These are phyloP conservation scores for Columbina picui DNA, from an alignment of 2,113 vertebrate genomes.

Conservation along the genomic window DNA sequence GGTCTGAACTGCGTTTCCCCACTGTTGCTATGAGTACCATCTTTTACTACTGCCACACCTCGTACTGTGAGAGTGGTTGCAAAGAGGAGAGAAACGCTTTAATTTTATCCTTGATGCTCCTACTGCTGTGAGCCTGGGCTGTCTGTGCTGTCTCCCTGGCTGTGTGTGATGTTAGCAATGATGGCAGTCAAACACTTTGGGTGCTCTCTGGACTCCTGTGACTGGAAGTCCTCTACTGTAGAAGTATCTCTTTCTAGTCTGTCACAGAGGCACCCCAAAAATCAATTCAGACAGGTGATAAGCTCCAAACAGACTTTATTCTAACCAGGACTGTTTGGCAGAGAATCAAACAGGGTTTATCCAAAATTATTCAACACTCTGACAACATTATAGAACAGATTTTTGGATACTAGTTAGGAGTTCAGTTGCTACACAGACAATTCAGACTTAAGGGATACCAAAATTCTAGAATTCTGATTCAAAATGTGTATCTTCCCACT, in stretches of 20 bases:
- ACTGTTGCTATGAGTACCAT: fast-evolving
- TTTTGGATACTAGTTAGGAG: too few relatives aligned
- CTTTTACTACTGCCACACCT: neutral
- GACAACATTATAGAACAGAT: too few relatives aligned
- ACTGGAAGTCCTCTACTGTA: neutral
- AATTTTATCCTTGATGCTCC: neutral
- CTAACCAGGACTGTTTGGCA: too few relatives aligned
- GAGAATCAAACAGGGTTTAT: too few relatives aligned
- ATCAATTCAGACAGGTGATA: too few relatives aligned
- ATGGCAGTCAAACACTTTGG: neutral
- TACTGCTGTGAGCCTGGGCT: neutral
- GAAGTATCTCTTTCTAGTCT: neutral
- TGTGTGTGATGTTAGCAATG: neutral
- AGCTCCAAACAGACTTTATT: too few relatives aligned
- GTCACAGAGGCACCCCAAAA: too few relatives aligned
- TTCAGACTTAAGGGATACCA: too few relatives aligned
- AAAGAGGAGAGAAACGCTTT: neutral
- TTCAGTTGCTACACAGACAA: too few relatives aligned
- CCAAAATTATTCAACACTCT: too few relatives aligned
- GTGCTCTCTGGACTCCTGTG: neutral
- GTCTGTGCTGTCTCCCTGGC: neutral
- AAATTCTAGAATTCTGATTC: too few relatives aligned
- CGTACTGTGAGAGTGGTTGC: neutral
- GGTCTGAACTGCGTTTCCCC: neutral
- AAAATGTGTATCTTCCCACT: too few relatives aligned